These are phyloP conservation scores for Mugil cephalus DNA, from an alignment of 2,113 vertebrate genomes.

Conservation along the genomic window DNA sequence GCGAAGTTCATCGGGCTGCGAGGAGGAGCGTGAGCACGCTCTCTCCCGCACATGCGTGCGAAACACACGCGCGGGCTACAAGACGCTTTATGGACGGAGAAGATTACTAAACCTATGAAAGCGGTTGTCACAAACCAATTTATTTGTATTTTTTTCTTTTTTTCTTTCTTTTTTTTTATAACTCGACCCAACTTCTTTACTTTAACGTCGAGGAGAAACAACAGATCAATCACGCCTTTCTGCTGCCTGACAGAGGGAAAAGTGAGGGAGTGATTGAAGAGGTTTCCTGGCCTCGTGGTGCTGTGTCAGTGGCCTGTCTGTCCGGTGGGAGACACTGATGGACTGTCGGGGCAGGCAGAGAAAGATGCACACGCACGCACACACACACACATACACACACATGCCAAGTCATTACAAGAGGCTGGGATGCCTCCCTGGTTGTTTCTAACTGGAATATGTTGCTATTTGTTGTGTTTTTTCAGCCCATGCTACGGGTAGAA, in stretches of 20 bases:
- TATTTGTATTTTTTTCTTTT: conserved; percentile 1
- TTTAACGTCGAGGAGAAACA: conserved; percentile 63
- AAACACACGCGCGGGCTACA: conserved; percentile 49
- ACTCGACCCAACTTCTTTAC: conserved; percentile 56
- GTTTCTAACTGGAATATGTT: conserved; percentile 45
- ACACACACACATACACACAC: conserved; percentile 45
- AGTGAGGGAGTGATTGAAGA: conserved; percentile 76
- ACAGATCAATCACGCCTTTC: conserved; percentile 79
- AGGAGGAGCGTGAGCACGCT: conserved; percentile 79
- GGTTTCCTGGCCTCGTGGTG: conserved; percentile 72
- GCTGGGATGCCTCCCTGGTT: conserved; percentile 44
- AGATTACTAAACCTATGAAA: conserved; percentile 95
- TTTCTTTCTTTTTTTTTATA: conserved; percentile 37
- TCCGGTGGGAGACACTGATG: conserved; percentile 76
- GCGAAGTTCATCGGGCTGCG: conserved; percentile 96
- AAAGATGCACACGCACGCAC: conserved; percentile 23
- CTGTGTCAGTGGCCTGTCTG: conserved; percentile 81
- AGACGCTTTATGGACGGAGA: conserved; percentile 89
- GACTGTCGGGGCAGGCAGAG: conserved; percentile 65
- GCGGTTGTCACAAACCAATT: conserved; percentile 82
- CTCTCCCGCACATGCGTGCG: conserved; percentile 23
- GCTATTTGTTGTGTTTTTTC: conserved; percentile 41
- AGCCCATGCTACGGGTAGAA: conserved; percentile 26
- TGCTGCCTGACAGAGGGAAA: conserved; percentile 73
- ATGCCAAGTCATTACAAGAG: conserved; percentile 67